These are phyloP conservation scores for Cnemophilus loriae DNA, from an alignment of 2,113 vertebrate species.

Conservation along the genomic window DNA sequence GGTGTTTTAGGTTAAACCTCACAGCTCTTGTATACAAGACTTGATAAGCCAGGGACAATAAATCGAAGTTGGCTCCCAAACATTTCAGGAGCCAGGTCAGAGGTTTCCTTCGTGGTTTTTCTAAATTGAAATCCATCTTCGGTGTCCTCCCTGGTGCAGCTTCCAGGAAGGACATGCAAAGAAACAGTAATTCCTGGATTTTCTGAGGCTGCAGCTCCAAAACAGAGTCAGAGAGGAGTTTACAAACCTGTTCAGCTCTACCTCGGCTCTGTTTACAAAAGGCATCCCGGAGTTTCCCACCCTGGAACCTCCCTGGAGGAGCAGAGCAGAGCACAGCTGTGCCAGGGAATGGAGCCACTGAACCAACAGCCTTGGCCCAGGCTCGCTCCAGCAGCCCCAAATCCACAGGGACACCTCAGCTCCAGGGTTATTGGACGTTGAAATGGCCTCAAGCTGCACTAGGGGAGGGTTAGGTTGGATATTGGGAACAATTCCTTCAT, in stretches of 20 bases:
- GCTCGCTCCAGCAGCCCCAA: neutral
- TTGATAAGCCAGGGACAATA: neutral
- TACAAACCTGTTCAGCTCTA: neutral
- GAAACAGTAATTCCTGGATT: neutral
- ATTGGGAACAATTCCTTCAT: neutral
- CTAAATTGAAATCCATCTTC: neutral
- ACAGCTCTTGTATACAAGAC: neutral
- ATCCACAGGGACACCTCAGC: neutral
- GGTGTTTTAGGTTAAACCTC: neutral
- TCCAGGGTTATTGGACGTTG: accelerated
- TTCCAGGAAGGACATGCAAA: neutral
- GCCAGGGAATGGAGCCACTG: neutral
- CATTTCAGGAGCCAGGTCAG: constrained; percentile 13
- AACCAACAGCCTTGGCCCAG: neutral
- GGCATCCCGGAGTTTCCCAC: neutral
- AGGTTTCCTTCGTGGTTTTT: neutral
- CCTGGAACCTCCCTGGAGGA: neutral
- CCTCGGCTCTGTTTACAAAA: neutral
- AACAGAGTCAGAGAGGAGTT: neutral
- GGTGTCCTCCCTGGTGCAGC: neutral
- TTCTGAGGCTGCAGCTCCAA: neutral
- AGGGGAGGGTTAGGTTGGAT: neutral
- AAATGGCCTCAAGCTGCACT: accelerated
- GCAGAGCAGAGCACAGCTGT: accelerated
- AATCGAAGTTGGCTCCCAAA: neutral